Base-by-base conservation (phyloP, 1,140 invertebrate species). In the Drosophila baimaii region DNA sequence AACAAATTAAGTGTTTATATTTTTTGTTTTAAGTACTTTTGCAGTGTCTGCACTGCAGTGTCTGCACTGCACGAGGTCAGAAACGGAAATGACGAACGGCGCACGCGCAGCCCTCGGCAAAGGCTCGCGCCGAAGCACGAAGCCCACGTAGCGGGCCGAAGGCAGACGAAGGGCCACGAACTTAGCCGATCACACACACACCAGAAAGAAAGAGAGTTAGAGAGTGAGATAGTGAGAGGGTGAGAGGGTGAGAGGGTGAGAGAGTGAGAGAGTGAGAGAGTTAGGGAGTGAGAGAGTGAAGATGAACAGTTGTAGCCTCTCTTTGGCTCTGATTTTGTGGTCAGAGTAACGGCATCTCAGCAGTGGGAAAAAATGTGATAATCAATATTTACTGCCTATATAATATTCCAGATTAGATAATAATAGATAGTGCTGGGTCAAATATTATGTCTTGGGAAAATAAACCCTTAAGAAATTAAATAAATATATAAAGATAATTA, bases 1-100 rank as follows among this genome's bases (percentile, higher is more conserved):
- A 43, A 35, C 21, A 66, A 35, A 49, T 23, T 33, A 8, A 2
- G 2, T 5, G n/a, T 9, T 33, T 13, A 7, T 33, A 3, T n/a
- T 9, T 43, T 13, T n/a, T 10, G 0, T 43, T 31, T 12, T 15
- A 33, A 12, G 4, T 3, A 25, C 12, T 23, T 19, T 17, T 15
- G 15, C 21, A 46, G 44, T 25, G 63, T 85, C 57, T 29, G 85
- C 73, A 64, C 64, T 58, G 33, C 46, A 72, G 71, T 41, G 73
- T 82, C 64, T 51, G 85, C 68, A 65, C 64, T 65, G 71, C 57
- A 83, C 83, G 84, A 88, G 84, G 52, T 57, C 63, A 77, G 59
- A 89, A 88, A 79, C 72, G 72, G 79, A 82, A 88, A 88, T 88
- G 84, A 83, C 35, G 83, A 73, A 70, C 39, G 58, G 37, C 31